These are phyloP conservation scores for Nebria salina DNA, from an alignment of 2,888 invertebrate species.

Conservation along the genomic window DNA sequence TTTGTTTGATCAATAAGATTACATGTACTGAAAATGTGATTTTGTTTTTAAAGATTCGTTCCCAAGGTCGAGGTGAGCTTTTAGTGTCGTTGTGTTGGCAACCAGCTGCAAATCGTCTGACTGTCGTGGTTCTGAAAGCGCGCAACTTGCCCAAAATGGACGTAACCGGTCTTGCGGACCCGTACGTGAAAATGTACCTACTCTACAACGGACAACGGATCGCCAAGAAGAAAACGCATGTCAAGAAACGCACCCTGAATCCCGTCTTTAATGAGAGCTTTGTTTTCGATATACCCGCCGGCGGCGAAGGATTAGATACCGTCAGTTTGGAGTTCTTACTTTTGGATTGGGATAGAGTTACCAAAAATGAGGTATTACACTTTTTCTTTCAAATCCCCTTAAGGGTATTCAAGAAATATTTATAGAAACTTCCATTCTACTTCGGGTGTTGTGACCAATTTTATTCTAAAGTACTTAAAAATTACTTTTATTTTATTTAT, in stretches of 20 bases:
- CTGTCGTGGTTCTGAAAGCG: slow-evolving; percentile 96
- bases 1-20: no score
- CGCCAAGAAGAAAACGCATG: slow-evolving; percentile 99
- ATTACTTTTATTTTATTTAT: no score
- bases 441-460: no score
- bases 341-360: slow-evolving; percentile 97
- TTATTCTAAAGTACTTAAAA: no score
- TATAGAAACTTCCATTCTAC: no score
- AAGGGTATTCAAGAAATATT: no score
- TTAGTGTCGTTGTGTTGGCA: slow-evolving; percentile 98
- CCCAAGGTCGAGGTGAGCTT: slow-evolving; percentile 93
- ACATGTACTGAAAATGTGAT: slow-evolving; percentile 18
- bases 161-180: slow-evolving; percentile 96
- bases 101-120: slow-evolving; percentile 93
- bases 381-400: background rate
- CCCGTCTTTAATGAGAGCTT: slow-evolving; percentile 99
- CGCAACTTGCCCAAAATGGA: slow-evolving; percentile 98
- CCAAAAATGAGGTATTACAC: slow-evolving; percentile 88
- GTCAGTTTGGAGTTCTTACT: slow-evolving; percentile 88
- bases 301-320: slow-evolving; percentile 78
- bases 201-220: slow-evolving; percentile 97
- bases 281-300: slow-evolving; percentile 93
- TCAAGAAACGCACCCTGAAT: slow-evolving; percentile 96
- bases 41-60: slow-evolving; percentile 75
- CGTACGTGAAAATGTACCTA: slow-evolving; percentile 97